A percentile compares a stretch with the other conserved stretches of the same genome.
phyloP scores from a whole-genome alignment of 2,888 invertebrate genomes.

The Cantharis lateralis region DNA sequence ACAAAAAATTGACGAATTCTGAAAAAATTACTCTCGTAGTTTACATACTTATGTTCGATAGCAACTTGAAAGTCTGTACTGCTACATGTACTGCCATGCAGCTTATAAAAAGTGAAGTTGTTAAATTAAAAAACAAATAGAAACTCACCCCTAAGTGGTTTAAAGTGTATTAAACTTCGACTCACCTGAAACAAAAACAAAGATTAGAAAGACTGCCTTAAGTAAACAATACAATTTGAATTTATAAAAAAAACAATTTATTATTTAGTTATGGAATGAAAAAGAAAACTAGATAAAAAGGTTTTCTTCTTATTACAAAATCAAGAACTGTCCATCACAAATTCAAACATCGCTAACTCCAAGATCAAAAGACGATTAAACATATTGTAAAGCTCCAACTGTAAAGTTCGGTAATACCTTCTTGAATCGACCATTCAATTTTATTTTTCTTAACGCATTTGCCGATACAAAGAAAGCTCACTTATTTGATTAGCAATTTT shows the following conservation, averaged over 20 bases:
- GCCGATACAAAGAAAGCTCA: not conserved
- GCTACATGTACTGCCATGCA: not conserved
- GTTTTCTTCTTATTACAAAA: not conserved
- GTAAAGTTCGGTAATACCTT: not conserved
- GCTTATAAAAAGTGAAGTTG: not conserved
- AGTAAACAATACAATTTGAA: not conserved
- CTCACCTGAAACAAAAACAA: conserved; percentile 1
- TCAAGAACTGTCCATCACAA: conserved; percentile 5
- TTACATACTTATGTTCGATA: not conserved
- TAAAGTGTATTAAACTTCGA: not conserved
- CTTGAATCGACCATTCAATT: not conserved
- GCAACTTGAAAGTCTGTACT: not conserved
- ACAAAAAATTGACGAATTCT: not conserved
- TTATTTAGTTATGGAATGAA: not conserved
- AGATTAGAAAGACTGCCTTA: not conserved
- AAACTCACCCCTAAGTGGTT: not conserved
- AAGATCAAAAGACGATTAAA: conserved; percentile 6
- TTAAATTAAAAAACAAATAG: not conserved
- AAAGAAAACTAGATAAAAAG: not conserved
- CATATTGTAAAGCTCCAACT: not conserved
- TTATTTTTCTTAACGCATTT: not conserved
- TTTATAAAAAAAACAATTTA: not conserved
- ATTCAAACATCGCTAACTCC: not conserved
- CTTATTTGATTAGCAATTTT: not conserved
- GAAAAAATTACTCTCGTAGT: not conserved